Conservation (phyloP, 2,888 invertebrate genomes). For the Eupithecia pulchellata region DNA sequence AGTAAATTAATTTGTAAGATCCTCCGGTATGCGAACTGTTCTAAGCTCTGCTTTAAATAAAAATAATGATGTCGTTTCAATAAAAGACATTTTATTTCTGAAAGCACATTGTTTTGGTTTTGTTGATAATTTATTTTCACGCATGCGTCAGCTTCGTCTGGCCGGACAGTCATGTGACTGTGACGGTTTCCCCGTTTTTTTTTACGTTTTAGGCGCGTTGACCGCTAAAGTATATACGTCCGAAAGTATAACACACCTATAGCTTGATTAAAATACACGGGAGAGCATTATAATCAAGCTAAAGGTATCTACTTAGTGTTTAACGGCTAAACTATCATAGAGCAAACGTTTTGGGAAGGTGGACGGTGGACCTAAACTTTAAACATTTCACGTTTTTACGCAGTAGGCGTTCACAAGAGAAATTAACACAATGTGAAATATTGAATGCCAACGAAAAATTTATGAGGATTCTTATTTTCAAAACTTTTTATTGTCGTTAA, state of each 20-base stretch:
- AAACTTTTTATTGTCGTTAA: conserved; percentile 33
- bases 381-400: neutral
- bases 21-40: conserved; percentile 18
- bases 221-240: neutral
- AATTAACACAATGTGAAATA: conserved; percentile 51
- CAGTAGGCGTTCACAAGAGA: conserved; percentile 45
- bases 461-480: conserved; percentile 35
- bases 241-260: neutral
- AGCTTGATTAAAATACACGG: neutral
- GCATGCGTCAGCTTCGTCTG: conserved; percentile 70
- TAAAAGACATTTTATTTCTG: conserved; percentile 51
- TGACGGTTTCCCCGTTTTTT: conserved; percentile 61
- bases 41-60: conserved; percentile 49
- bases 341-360: neutral
- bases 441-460: conserved; percentile 31
- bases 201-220: conserved; percentile 41
- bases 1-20: conserved; percentile 10
- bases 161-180: conserved; percentile 70
- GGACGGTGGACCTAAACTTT: neutral
- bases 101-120: conserved; percentile 68
- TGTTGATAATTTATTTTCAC: conserved; percentile 71
- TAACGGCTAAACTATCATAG: neutral
- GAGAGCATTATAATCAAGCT: neutral
- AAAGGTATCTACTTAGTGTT: neutral
- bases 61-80: conserved; percentile 64